These are phyloP conservation scores for Bubo blakistoni DNA, from an alignment of 2,113 vertebrate species.

Conservation along the genomic window DNA sequence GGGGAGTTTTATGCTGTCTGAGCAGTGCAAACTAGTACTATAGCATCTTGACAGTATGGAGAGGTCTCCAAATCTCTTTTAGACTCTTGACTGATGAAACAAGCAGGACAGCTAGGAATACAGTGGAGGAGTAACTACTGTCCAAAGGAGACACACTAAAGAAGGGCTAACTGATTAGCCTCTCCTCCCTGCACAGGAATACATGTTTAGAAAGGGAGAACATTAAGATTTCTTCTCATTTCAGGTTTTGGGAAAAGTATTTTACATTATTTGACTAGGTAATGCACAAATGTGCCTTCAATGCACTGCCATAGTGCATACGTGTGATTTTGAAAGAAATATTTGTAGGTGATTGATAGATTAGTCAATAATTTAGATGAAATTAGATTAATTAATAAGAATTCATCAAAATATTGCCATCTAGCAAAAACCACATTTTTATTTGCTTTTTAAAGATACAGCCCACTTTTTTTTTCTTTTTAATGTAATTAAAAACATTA, in stretches of 20 bases:
- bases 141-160: background rate
- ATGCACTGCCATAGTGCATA: background rate
- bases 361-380: background rate
- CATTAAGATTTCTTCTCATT: background rate
- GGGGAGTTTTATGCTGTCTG: background rate
- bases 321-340: background rate
- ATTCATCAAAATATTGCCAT: background rate
- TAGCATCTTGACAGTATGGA: background rate
- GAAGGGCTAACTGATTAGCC: background rate
- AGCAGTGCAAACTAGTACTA: background rate
- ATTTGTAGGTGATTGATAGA: background rate
- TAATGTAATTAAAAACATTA: background rate
- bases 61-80: background rate
- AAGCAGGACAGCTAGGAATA: background rate
- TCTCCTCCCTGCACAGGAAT: background rate
- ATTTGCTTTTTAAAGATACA: background rate
- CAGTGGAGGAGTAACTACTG: background rate
- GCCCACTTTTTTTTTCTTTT: background rate
- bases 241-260: background rate
- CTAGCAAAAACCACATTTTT: background rate
- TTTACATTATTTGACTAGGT: background rate
- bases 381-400: background rate
- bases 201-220: background rate
- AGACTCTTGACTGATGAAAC: background rate
- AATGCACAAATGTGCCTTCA: background rate